Evolutionary conservation across 2,797 vertebrate genomes (phyloP), one percentile per base, ranked within the genome.

Genomic region (Podargus strigoides): DNA sequence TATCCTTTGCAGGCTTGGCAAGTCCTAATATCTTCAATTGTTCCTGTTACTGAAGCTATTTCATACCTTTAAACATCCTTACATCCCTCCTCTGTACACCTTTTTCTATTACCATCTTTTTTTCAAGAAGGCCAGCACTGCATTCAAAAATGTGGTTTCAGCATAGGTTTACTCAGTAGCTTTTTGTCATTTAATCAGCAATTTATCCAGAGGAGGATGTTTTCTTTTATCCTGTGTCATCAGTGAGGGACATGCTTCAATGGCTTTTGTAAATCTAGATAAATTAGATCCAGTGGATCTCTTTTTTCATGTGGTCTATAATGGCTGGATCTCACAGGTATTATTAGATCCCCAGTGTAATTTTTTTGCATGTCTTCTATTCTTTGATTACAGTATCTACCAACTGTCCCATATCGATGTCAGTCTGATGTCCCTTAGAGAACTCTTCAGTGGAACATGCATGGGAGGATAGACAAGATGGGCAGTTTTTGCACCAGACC

Each of bases 351-450:
- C 22, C 18, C 4, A 52, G 1, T 53, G 44, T 49, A 1, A 14
- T 90, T 89, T 84, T 67, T 67, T 58, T 56, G 18, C 6, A 1
- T 39, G 11, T 37, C 52, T 59, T 59, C 23, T 30, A 8, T 30
- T 50, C 27, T 64, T 90, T 67, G 27, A 55, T 83, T 67, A 52
- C 15, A 16, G 16, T 30, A 32, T 34, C 41, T 49, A 22, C n/a
- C 26, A 75, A 1, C 19, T 53, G 5, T 22, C 7, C 28, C 16
- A 7, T 72, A 37, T 21, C 0, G 0, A 23, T 69, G 15, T 87
- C 67, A 26, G 24, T 50, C 39, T 49, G 18, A 6, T 59, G 18
- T 75, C 66, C 59, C 37, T 60, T 52, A 47, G 30, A 64, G 55
- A 75, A 18, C 58, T 82, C 44, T 37, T 73, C 21, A 14, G n/a